A percentile compares a stretch with the other conserved stretches of the same genome.
Conservation (phyloP, 2,888 invertebrate species). For the Dexiosoma caninum region DNA sequence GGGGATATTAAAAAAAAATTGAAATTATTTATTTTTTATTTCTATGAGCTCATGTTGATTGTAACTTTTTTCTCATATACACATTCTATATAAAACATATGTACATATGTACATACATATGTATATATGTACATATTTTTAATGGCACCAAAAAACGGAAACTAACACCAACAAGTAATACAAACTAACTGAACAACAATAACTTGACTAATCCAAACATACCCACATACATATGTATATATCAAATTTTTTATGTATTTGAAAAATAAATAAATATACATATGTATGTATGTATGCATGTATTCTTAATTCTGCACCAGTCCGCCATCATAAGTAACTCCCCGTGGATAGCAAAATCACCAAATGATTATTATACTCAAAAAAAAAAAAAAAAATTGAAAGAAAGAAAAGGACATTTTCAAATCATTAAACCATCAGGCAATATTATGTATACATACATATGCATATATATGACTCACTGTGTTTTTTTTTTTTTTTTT, state of each 20-base stretch:
- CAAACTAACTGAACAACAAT: slow-evolving; percentile 2
- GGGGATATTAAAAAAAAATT: too few species aligned
- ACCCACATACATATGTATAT: not conserved
- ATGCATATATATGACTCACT: slow-evolving; percentile 54
- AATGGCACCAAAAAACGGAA: slow-evolving; percentile 14
- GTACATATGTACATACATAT: not conserved
- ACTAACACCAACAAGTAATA: slow-evolving; percentile 5
- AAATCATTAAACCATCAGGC: slow-evolving; percentile 51
- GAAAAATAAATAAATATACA: not conserved
- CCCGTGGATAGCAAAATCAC: slow-evolving; percentile 25
- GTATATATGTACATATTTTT: not conserved
- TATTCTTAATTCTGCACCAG: not conserved
- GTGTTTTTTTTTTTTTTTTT: not conserved
- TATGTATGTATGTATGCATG: not conserved
- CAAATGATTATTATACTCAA: not conserved
- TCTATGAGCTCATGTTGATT: slow-evolving; percentile 22
- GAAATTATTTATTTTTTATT: not conserved
- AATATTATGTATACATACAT: slow-evolving; percentile 3
- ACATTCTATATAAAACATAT: too few species aligned
- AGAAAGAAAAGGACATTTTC: slow-evolving; percentile 43
- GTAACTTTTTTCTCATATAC: not conserved
- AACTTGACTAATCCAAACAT: not conserved
- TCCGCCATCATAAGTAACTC: slow-evolving; percentile 41
- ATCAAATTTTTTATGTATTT: not conserved
- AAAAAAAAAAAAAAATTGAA: slow-evolving; percentile 1